Base-by-base conservation (phyloP, 2,113 vertebrate species). In the Psophia crepitans region DNA sequence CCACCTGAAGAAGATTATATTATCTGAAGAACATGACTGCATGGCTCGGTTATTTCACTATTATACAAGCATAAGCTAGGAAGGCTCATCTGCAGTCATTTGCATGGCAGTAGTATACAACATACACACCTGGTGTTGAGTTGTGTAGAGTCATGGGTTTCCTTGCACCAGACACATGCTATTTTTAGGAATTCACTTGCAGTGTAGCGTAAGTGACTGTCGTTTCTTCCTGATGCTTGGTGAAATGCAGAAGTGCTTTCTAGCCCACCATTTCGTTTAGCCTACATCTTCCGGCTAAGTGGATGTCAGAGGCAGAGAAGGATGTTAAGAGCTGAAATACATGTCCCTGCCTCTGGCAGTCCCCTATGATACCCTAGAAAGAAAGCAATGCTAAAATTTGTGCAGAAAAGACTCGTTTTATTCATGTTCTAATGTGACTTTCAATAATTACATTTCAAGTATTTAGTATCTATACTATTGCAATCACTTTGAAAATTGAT, bases 101-200 rank as follows among this genome's bases (percentile, higher is more conserved):
- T 51, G 26, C 14, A 7, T 9, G 57, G 22, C n/a, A 49, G 28
- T 23, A 6, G 17, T 26, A n/a, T 21, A 12, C 11, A 61, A 23
- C 7, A 32, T 33, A 18, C 4, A 2, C 0, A 0, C 37, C 64
- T 39, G 8, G 49, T 54, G 18, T 3, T 84, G 54, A 51, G 58
- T 70, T 69, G 44, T 41, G n/a, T n/a, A 70, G 53, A 56, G 26
- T 43, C 28, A 6, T 9, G 32, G 14, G 7, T 81, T 78, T 78
- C 28, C 56, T 64, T 70, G 21, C 13, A n/a, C 28, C 30, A 54
- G 22, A 17, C 3, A 26, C 4, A 41, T 12, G 14, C 65, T 68
- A 37, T 81, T 85, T 63, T 71, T 74, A 82, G 56, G 23, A 66
- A 75, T 78, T 91, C 8, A 17, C 11, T 70, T 79, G n/a, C 18